Evolutionary conservation across 2,888 invertebrate genomes (phyloP), one percentile per base, ranked within the genome.

Genomic region (Cerceris ruficornis): DNA sequence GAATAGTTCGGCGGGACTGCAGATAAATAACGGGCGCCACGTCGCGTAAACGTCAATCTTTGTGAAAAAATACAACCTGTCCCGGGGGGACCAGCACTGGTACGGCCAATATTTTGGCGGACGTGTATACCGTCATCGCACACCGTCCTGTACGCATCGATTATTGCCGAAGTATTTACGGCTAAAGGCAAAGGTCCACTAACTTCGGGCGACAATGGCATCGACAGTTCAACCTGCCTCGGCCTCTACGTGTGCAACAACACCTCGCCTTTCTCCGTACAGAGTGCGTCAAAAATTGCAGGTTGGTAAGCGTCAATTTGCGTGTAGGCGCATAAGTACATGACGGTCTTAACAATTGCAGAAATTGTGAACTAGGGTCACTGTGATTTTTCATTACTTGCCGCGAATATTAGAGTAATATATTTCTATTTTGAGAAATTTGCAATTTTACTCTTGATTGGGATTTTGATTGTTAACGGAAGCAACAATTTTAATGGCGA

Each of bases 31-130:
- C 75, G 62, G 59, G 70, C 46, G 9, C 54, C 61, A 14, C 7
- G 58, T 64, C 72, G 71, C 75, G 75, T 82, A 82, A 83, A 83
- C 57, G 83, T 83, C 83, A 83, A 78, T 83, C 81, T 71, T 43
- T 15, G 65, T 69, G 43, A 76, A 82, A 77, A 75, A 69, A 61
- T 62, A 71, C 58, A 75, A 68, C 60, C 43, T 57, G 73, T 68
- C 55, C 61, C 11, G 50, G 41, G 43, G 52, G n/a, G 39, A 28
- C 55, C 65, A 49, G 43, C 66, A 42, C 60, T 14, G 43, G 50
- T 15, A 42, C 49, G 49, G 42, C 39, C 65, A 52, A 66, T 39
- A 73, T 83, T 82, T 80, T 68, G 75, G 80, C 77, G 69, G 57
- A 46, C 62, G 17, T 57, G 17, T 60, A 9, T n/a, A 49, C 14